A percentile compares a stretch with the other conserved stretches of the same genome.
Evolutionary conservation across 2,797 vertebrate genomes (phyloP).

Genomic region (Artibeus lituratus): DNA sequence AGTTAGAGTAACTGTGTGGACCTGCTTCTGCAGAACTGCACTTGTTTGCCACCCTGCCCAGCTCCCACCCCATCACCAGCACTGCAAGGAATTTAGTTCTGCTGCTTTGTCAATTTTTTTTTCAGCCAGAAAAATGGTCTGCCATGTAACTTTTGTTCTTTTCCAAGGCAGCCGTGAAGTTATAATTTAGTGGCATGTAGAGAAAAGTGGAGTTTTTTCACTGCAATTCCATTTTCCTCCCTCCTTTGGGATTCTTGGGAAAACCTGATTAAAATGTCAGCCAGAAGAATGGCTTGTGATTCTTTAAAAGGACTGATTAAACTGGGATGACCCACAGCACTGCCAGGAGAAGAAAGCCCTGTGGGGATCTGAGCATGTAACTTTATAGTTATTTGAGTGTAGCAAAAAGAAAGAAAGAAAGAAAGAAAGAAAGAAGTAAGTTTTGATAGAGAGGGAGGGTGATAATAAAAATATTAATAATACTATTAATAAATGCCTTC

Average conservation of each 20-base stretch:
- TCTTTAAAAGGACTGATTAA: slow-evolving; percentile 73
- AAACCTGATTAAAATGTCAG: slow-evolving; percentile 77
- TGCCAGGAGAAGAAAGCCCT: slow-evolving; percentile 44
- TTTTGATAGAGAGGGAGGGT: neutral
- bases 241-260: slow-evolving; percentile 72
- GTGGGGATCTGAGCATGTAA: neutral
- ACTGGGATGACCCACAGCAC: slow-evolving; percentile 56
- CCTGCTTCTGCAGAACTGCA: accelerated
- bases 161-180: slow-evolving; percentile 42
- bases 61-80: neutral
- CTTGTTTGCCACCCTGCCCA: neutral
- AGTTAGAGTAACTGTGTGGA: neutral
- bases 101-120: slow-evolving; percentile 49
- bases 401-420: neutral
- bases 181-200: slow-evolving; percentile 68
- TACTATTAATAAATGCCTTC: neutral
- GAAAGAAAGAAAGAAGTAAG: neutral
- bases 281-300: slow-evolving; percentile 72
- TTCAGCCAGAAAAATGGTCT: slow-evolving; percentile 63
- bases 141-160: slow-evolving; percentile 67
- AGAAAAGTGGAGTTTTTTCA: slow-evolving; percentile 63
- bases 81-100: neutral
- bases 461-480: slow-evolving; percentile 11
- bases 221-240: slow-evolving; percentile 53
- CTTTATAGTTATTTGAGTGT: slow-evolving; percentile 19